These are phyloP conservation scores for Plutella xylostella DNA, from an alignment of 2,888 invertebrate species.

Conservation along the genomic window DNA sequence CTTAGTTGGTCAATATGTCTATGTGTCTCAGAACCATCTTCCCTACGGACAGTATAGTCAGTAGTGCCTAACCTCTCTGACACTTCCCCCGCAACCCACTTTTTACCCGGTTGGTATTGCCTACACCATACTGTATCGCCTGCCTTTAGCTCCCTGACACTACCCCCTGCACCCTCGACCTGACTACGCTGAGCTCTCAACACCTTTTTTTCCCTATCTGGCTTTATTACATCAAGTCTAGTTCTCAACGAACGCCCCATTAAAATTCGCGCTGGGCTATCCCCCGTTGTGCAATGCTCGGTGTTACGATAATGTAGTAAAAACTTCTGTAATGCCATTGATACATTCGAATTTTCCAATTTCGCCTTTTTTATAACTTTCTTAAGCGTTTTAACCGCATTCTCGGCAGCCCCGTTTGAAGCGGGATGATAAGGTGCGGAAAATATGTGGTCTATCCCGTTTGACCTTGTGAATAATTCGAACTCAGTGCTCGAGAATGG, in stretches of 20 bases:
- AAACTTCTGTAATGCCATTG: too few relatives aligned
- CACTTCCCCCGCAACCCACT: neutral
- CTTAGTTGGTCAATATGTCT: constrained; percentile 1
- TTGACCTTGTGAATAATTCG: neutral
- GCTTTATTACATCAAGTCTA: neutral
- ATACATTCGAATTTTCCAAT: neutral
- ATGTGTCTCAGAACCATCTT: neutral
- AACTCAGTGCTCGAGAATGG: neutral
- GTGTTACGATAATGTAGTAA: too few relatives aligned
- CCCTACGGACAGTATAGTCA: neutral
- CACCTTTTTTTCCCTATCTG: neutral
- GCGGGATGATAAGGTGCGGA: neutral
- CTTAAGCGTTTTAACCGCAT: neutral
- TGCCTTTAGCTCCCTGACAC: neutral
- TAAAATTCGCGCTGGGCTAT: neutral
- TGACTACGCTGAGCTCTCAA: neutral
- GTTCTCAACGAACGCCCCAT: neutral
- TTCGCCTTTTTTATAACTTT: neutral
- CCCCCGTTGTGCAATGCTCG: neutral
- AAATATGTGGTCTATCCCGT: neutral
- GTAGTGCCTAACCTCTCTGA: neutral
- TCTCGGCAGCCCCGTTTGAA: neutral
- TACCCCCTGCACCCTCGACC: neutral
- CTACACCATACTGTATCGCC: neutral
- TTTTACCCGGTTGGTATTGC: neutral